Evolutionary conservation across 1,140 invertebrate species (phyloP), one percentile per base, ranked within the genome.

Genomic region (Polypedilum vanderplanki): DNA sequence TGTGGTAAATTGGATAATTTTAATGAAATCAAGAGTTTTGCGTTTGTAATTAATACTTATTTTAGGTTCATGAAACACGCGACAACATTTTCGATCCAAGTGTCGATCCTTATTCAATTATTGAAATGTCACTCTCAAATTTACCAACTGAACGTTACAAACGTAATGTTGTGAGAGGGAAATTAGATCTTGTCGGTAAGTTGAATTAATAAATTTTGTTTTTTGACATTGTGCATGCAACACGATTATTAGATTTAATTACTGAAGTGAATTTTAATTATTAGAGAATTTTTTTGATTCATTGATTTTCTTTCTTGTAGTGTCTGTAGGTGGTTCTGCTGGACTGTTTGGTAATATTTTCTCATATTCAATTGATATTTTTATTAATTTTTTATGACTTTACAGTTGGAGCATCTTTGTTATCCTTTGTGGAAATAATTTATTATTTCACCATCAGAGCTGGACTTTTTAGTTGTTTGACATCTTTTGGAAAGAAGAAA

Each of bases 171-270:
- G 87, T 89, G 1, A 79, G 88, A 41, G 87, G 87, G 1, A 83
- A 84, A 41, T 78, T 89, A 77, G 88, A 89, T 82, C 81, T 89
- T 78, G 87, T 88, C n/a, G 88, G 88, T 88, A 75, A 80, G 85
- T 74, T 9, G 41, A 17, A 74, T 12, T 12, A 7, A 1, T 41
- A 41, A 9, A 20, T 57, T 10, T n/a, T 17, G 9, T 40, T 33
- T 41, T 20, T 10, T 73, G 75, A 74, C 24, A 67, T 74, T 33
- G 24, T 33, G 24, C 24, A 46, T 46, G 75, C 77, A 7, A n/a
- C 15, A 33, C 20, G 5, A 33, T 3, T 3, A 1, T 7, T 41
- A 12, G 17, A 5, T 41, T 9, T 15, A 0, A 18, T 40, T 74
- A 3, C 17, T 40, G 5, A 33, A 1, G 7, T 33, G 40, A 74